phyloP scores from a whole-genome alignment of 2,113 vertebrate genomes.

The Paradoxurus hermaphroditus region DNA sequence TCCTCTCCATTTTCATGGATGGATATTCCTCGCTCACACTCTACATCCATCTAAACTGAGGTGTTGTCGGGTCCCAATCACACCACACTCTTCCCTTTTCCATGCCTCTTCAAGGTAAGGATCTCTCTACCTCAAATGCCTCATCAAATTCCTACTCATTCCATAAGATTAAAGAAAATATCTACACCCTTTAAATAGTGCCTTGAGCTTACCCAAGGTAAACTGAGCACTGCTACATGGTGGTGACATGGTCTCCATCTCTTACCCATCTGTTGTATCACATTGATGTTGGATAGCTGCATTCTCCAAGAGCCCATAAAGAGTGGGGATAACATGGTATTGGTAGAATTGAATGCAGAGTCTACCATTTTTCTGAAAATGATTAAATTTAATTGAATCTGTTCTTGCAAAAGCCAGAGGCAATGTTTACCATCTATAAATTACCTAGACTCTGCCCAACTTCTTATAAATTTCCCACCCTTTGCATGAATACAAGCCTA shows the following conservation, averaged over 20 bases:
- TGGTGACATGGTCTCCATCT: neutral
- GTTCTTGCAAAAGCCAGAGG: neutral
- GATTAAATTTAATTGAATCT: neutral
- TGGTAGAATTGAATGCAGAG: neutral
- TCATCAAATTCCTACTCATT: neutral
- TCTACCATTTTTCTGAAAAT: neutral
- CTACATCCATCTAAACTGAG: neutral
- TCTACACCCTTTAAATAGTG: neutral
- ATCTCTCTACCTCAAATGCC: neutral
- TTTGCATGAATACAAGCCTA: neutral
- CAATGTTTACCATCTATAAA: neutral
- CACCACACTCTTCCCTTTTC: neutral
- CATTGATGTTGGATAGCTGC: neutral
- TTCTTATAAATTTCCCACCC: neutral
- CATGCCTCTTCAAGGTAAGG: neutral
- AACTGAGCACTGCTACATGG: neutral
- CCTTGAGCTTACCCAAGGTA: neutral
- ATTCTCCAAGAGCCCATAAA: neutral
- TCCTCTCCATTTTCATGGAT: rapidly evolving
- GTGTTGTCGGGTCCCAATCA: neutral
- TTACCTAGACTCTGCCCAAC: neutral
- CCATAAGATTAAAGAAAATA: neutral
- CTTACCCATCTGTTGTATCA: neutral
- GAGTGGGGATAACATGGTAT: neutral
- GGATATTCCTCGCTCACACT: neutral